A percentile compares a stretch with the other conserved stretches of the same genome.
phyloP scores from a whole-genome alignment of 2,113 vertebrate species.

The Taurulus bubalis region DNA sequence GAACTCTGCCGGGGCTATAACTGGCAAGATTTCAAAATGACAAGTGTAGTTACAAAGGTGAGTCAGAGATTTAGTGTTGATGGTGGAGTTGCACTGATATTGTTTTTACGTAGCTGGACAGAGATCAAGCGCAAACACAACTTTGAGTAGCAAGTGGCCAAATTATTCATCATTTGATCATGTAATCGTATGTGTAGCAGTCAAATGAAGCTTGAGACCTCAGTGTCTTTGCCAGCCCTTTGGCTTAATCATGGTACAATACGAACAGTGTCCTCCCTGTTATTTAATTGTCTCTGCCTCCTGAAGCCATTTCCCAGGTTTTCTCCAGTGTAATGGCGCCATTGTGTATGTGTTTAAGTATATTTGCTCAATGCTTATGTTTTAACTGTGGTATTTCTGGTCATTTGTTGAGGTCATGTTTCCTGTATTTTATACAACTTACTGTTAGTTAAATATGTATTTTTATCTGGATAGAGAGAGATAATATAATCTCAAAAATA shows the following conservation, averaged over 20 bases:
- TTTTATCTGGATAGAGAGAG: not conserved
- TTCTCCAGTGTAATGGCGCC: not conserved
- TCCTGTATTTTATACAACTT: not conserved
- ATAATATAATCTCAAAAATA: too few species aligned
- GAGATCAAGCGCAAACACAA: conserved; percentile 16
- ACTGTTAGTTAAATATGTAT: not conserved
- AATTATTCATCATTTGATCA: conserved; percentile 52
- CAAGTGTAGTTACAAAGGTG: conserved; percentile 52
- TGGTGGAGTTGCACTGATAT: conserved; percentile 11
- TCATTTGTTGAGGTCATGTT: not conserved
- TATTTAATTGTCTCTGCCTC: conserved; percentile 28
- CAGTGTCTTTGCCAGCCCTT: conserved; percentile 48
- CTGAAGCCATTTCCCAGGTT: conserved; percentile 17
- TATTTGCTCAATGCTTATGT: not conserved
- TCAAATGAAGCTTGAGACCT: conserved; percentile 55
- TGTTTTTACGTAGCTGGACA: conserved; percentile 27
- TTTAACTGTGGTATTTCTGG: not conserved
- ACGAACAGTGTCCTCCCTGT: not conserved
- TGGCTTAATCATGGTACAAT: conserved; percentile 44
- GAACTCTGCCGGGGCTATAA: conserved; percentile 55
- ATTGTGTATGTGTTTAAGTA: not conserved
- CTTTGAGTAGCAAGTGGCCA: conserved; percentile 32
- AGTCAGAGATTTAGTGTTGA: conserved; percentile 51
- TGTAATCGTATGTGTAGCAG: conserved; percentile 56
- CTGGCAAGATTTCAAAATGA: conserved; percentile 64